These are phyloP conservation scores for Zaprionus ornatus DNA, from an alignment of 1,140 invertebrate genomes.

Conservation along the genomic window DNA sequence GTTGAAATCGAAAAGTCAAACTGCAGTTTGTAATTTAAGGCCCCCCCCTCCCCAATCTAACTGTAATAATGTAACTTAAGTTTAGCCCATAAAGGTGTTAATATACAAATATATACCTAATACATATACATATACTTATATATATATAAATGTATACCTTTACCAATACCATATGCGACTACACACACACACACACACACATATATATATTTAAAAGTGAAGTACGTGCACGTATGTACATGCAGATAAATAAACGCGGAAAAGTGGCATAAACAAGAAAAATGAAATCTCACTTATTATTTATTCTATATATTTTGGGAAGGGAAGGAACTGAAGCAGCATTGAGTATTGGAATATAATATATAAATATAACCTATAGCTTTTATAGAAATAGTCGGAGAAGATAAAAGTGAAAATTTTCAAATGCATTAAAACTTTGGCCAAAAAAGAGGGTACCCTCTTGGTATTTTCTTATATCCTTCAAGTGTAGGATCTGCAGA, in stretches of 20 bases:
- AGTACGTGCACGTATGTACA: conserved; percentile 3
- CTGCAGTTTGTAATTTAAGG: conserved; percentile 65
- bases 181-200: background rate
- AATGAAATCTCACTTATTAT: conserved; percentile 4
- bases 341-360: background rate
- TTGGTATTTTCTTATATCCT: no score
- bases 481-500: no score
- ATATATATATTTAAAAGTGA: background rate
- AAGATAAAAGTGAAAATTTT: no score
- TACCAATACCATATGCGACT: conserved; percentile 5
- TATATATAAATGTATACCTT: conserved; percentile 5
- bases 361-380: no score
- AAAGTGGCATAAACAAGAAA: conserved; percentile 37
- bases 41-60: conserved; percentile 19
- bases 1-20: conserved; percentile 39
- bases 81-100: conserved; percentile 57
- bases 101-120: conserved; percentile 26
- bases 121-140: conserved; percentile 7
- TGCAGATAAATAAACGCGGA: conserved; percentile 31
- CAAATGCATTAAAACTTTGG: no score
- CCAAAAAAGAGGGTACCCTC: no score
- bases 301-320: background rate
- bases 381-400: no score
- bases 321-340: background rate
- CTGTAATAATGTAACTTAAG: conserved; percentile 61